Evolutionary conservation across 1,140 invertebrate genomes (phyloP).

Genomic region (Helicoverpa zea): DNA sequence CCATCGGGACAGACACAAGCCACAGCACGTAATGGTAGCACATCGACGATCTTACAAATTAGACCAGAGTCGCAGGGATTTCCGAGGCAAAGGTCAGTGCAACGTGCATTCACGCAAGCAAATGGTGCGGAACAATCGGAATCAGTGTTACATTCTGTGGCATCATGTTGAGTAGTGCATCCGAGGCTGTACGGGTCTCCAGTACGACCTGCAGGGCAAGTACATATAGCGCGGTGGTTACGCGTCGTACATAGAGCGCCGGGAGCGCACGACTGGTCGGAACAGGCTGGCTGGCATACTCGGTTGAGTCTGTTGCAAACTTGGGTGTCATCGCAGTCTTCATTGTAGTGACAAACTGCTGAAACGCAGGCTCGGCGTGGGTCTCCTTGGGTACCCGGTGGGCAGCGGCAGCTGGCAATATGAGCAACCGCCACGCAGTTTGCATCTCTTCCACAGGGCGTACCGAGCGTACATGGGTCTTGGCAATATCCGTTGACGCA

Average conservation of each 20-base stretch:
- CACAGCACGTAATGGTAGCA: conserved; percentile 92
- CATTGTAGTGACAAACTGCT: conserved; percentile 95
- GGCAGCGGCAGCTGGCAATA: conserved; percentile 93
- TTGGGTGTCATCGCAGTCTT: conserved; percentile 95
- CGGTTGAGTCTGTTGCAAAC: conserved; percentile 94
- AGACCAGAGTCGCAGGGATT: conserved; percentile 92
- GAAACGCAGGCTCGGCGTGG: conserved; percentile 93
- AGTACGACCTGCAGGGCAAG: conserved; percentile 90
- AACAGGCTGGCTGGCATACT: conserved; percentile 94
- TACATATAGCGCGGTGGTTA: conserved; percentile 93
- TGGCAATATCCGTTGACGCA: conserved; percentile 93
- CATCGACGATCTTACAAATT: conserved; percentile 92
- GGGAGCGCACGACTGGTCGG: conserved; percentile 91
- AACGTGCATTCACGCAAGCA: conserved; percentile 92
- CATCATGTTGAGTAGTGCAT: conserved; percentile 74
- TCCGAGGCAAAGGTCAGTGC: conserved; percentile 92
- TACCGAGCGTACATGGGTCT: conserved; percentile 91
- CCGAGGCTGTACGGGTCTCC: conserved; percentile 95
- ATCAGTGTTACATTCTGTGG: conserved; percentile 91
- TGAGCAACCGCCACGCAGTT: conserved; percentile 92
- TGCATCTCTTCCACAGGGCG: conserved; percentile 92
- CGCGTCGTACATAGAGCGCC: conserved; percentile 91
- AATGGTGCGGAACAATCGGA: conserved; percentile 91
- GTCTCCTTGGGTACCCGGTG: conserved; percentile 94
- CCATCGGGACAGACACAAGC: conserved; percentile 92